Conservation (phyloP, 2,888 invertebrate genomes). For the Sarcophaga caerulescens region DNA sequence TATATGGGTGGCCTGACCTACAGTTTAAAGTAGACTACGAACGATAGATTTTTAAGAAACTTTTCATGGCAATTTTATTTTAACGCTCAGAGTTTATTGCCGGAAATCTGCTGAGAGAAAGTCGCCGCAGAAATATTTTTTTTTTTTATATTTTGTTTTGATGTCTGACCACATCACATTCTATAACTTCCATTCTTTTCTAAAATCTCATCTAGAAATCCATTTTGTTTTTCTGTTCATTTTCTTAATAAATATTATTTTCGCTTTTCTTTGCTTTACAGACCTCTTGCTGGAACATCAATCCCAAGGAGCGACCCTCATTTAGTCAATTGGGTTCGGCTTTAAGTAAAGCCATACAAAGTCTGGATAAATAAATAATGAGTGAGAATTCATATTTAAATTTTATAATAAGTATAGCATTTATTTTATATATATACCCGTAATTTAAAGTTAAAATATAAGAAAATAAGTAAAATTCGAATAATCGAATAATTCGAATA, state of each 20-base stretch:
- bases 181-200: too few species aligned
- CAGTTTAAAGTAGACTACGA: too few species aligned
- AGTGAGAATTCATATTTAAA: constrained; percentile 19
- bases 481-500: not conserved
- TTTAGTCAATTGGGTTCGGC: constrained; percentile 81
- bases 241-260: not conserved
- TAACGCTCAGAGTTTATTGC: too few species aligned
- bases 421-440: constrained; percentile 14
- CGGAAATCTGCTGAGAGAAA: too few species aligned
- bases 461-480: not conserved
- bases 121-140: too few species aligned
- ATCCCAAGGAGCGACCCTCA: constrained; percentile 81
- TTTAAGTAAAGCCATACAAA: constrained; percentile 80
- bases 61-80: too few species aligned
- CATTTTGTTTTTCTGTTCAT: not conserved
- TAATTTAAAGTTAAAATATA: not conserved
- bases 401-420: constrained; percentile 43
- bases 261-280: constrained; percentile 61
- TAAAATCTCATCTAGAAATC: not conserved
- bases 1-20: too few species aligned
- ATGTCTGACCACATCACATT: too few species aligned
- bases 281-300: constrained; percentile 79
- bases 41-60: too few species aligned
- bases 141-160: too few species aligned
- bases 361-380: constrained; percentile 61